Evolutionary conservation across 2,888 invertebrate species (phyloP), one percentile per base, ranked within the genome.

Genomic region (Aethes cnicana): DNA sequence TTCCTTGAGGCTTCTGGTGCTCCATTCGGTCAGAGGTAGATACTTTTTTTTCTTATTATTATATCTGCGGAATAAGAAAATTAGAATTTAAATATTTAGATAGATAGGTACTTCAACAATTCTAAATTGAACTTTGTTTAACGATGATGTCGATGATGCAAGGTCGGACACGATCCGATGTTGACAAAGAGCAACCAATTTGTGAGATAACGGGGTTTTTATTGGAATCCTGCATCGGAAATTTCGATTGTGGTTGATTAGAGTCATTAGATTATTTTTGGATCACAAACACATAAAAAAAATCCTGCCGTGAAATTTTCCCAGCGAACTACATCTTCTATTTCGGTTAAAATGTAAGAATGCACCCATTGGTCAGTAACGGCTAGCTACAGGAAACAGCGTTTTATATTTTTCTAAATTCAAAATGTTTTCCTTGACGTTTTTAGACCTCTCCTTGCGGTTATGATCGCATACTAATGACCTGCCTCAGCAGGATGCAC

Each of bases 11-110:
- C 47, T 36, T 56, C 20, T 57, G 20, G 55, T 47, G 58, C 56
- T 49, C 52, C 48, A 55, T 49, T 58, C 57, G 30, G 36, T 57
- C 55, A 56, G 57, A 58, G 57, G 56, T 54, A 54, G 56, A 55
- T 48, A 32, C 44, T 55, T 42, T 43, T 42, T 18, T 14, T 7
- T 8, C 3, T 11, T 11, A 5, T 11, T 3, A 6, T 7, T 11
- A 9, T 12, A 35, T 41, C 49, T 49, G 39, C 4, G n/a, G n/a
- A 48, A 48, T 17, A 21, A 41, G n/a, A 33, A 49, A 14, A n/a
- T n/a, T n/a, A n/a, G n/a, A n/a, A n/a, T n/a, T n/a, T n/a, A n/a
- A n/a, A n/a, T n/a, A n/a, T n/a, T n/a, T n/a, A n/a, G n/a, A n/a
- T n/a, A n/a, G n/a, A n/a, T n/a, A n/a, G n/a, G n/a, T n/a, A n/a